Base-by-base conservation (phyloP, 2,888 invertebrate species). In the Calameuta pallipes region DNA sequence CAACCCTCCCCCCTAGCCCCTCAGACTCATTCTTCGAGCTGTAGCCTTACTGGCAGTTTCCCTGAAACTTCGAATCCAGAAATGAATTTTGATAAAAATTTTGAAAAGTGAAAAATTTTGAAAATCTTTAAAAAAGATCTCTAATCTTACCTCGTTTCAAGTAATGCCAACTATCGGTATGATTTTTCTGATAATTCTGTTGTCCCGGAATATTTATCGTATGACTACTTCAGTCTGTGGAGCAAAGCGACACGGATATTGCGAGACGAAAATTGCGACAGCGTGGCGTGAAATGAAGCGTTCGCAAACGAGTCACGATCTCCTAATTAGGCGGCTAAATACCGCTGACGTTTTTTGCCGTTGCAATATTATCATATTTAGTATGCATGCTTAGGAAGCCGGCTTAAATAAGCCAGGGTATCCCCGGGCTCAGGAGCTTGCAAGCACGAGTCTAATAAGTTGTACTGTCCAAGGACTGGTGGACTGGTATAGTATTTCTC, bases 331-430 rank as follows among this genome's bases (percentile, higher is more conserved):
- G 85, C 85, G 85, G 87, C 91, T 91, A 91, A 91, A 91, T 91
- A 91, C 91, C 90, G 85, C 89, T 89, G 90, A 89, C 90, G 88
- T 90, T 90, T 90, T 90, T 90, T 78, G 87, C 86, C 88, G 88
- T 89, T 90, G 90, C 90, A 90, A 90, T 90, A 91, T 91, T 90
- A 91, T 90, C 90, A 90, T 91, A 91, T 91, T 91, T 91, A 91
- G 91, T 91, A 91, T 91, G 91, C 91, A 87, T 86, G 90, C 91
- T 91, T 90, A 90, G 89, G 85, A 89, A 89, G 88, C 87, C 87
- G 85, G 89, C 90, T 91, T 91, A 91, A 90, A 91, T 91, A 91
- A 91, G 88, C 89, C 88, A 85, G 79, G 85, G 84, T 85, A 86
- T 84, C 81, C 79, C 79, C 85, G 87, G 88, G 86, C 88, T 85